phyloP scores from a whole-genome alignment of 2,113 vertebrate species.

The Rhabdornis inornatus region DNA sequence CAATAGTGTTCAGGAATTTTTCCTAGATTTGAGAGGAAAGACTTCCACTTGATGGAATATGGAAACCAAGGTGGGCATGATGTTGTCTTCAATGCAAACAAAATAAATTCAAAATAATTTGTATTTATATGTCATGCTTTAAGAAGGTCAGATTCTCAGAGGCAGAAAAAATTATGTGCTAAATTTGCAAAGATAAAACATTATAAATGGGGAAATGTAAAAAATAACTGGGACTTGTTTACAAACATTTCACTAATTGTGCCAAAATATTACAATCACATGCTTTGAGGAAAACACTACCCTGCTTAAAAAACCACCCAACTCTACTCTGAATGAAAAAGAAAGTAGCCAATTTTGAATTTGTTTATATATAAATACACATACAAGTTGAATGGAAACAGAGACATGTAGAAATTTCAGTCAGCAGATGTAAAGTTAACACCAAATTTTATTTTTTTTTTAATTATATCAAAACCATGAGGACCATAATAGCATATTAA shows the following conservation, averaged over 20 bases:
- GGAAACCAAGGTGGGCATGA: not conserved
- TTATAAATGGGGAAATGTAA: not conserved
- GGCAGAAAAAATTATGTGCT: not conserved
- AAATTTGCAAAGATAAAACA: not conserved
- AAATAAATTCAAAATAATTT: not conserved
- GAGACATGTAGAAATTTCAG: not conserved
- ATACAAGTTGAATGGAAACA: not conserved
- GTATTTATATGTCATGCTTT: not conserved
- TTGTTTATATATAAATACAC: not conserved
- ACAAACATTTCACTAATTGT: not conserved
- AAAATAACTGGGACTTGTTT: not conserved
- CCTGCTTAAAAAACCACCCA: accelerated
- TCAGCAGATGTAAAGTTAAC: not conserved
- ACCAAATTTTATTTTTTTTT: not conserved
- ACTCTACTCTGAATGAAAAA: not conserved
- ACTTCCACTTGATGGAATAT: not conserved
- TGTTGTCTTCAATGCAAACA: not conserved
- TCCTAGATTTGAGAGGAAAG: not conserved
- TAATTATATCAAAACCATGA: not conserved
- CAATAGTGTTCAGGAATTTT: not conserved
- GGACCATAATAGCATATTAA: not conserved
- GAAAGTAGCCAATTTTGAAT: not conserved
- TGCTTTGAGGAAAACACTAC: accelerated
- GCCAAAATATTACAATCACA: not conserved
- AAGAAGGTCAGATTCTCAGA: not conserved